Conservation (phyloP, 2,113 vertebrate species). For the Gavia stellata region DNA sequence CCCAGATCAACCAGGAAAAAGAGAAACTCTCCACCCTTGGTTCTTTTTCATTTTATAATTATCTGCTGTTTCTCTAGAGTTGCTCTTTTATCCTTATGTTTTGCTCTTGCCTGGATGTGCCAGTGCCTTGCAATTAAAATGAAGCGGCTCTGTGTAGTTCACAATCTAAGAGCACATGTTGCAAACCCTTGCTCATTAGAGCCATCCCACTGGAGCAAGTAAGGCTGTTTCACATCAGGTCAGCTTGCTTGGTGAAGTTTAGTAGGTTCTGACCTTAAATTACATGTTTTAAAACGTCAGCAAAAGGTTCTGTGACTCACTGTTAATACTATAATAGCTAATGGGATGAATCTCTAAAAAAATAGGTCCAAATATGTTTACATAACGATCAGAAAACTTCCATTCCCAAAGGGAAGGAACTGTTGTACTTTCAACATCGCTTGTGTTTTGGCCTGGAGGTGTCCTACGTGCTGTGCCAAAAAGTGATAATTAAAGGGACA, state of each 20-base stretch:
- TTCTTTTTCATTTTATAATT: constrained; percentile 42
- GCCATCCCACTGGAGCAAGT: neutral
- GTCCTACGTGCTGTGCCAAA: neutral
- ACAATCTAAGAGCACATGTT: neutral
- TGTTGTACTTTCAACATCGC: neutral
- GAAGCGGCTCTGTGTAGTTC: neutral
- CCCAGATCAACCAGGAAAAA: neutral
- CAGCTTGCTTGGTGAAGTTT: neutral
- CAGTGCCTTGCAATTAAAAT: constrained; percentile 37
- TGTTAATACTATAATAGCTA: neutral
- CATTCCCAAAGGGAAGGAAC: neutral
- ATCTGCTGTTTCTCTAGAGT: neutral
- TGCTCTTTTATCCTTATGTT: neutral
- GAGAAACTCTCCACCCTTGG: neutral
- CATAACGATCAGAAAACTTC: constrained; percentile 19
- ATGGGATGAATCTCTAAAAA: neutral
- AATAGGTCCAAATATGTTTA: constrained; percentile 1
- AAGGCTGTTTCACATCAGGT: neutral
- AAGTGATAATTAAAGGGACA: constrained; percentile 21
- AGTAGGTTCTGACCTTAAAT: neutral
- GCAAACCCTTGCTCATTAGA: constrained; percentile 15
- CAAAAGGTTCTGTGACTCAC: constrained; percentile 18
- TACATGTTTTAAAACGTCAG: neutral
- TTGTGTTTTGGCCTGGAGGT: constrained; percentile 34
- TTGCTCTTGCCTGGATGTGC: constrained; percentile 9